phyloP scores from a whole-genome alignment of 1,140 invertebrate species.

The Telenomus remus region DNA sequence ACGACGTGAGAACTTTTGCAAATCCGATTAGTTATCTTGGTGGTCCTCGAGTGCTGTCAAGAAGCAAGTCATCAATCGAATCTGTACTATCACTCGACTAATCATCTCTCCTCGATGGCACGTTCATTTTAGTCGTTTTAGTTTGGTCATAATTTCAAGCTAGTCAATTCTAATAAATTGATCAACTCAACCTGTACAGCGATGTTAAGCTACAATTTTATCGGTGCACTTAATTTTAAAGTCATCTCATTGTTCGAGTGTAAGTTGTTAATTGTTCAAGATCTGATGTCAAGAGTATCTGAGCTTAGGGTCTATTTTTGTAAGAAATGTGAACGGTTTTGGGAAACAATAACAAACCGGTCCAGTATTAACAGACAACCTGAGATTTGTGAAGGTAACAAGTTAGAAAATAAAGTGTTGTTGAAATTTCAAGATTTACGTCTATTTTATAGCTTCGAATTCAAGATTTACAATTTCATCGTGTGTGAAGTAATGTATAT shows the following conservation, averaged over 20 bases:
- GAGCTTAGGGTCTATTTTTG: slow-evolving; percentile 16
- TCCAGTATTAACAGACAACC: slow-evolving; percentile 14
- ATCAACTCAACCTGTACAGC: slow-evolving; percentile 40
- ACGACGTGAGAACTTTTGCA: slow-evolving; percentile 78
- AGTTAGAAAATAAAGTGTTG: background rate
- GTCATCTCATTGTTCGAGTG: background rate
- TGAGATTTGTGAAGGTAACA: slow-evolving; percentile 10
- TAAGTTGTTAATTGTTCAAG: background rate
- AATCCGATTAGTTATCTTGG: slow-evolving; percentile 85
- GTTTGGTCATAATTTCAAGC: slow-evolving; percentile 28
- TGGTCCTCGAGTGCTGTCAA: slow-evolving; percentile 77
- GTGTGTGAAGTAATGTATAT: slow-evolving; percentile 3
- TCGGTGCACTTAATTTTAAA: slow-evolving; percentile 12
- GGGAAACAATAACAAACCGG: slow-evolving; percentile 5
- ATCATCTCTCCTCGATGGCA: slow-evolving; percentile 35
- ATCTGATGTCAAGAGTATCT: too few species aligned
- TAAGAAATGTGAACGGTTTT: slow-evolving; percentile 2
- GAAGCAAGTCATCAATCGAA: slow-evolving; percentile 79
- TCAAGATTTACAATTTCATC: slow-evolving; percentile 7
- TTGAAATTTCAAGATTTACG: background rate
- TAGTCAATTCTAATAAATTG: slow-evolving; percentile 50
- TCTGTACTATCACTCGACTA: slow-evolving; percentile 84
- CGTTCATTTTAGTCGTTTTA: slow-evolving; percentile 40
- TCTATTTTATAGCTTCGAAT: slow-evolving; percentile 5
- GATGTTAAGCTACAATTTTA: slow-evolving; percentile 13